Percentiles rank a stretch among this genome's conserved stretches.
Conservation (phyloP, 2,113 vertebrate species). For the Carassius auratus region DNA sequence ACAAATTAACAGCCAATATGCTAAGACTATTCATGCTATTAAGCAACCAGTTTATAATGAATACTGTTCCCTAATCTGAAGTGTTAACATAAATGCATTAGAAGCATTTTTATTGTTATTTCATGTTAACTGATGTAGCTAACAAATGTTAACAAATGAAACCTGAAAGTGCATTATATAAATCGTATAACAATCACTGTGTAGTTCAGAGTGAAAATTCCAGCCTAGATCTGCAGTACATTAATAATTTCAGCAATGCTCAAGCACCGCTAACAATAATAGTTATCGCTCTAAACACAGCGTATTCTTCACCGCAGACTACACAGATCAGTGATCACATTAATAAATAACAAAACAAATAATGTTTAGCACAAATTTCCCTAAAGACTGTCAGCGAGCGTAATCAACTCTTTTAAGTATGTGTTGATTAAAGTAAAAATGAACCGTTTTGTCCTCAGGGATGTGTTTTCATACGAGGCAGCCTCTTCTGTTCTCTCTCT, state of each 20-base stretch:
- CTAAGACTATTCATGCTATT: too few relatives aligned
- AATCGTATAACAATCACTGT: neutral
- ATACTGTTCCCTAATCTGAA: too few relatives aligned
- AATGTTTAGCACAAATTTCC: slow-evolving; percentile 83
- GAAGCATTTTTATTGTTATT: neutral
- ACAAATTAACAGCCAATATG: too few relatives aligned
- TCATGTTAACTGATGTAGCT: neutral
- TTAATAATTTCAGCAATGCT: neutral
- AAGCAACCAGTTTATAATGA: too few relatives aligned
- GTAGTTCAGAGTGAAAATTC: neutral
- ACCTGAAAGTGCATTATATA: neutral
- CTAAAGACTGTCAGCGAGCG: slow-evolving; percentile 81
- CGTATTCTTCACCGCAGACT: slow-evolving; percentile 78
- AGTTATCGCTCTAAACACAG: slow-evolving; percentile 66
- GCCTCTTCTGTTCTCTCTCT: slow-evolving; percentile 51
- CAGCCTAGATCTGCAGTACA: neutral
- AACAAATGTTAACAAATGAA: neutral
- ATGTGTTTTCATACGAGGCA: slow-evolving; percentile 83
- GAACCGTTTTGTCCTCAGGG: slow-evolving; percentile 89
- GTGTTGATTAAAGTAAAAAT: slow-evolving; percentile 95
- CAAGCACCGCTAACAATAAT: slow-evolving; percentile 52
- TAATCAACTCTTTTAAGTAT: slow-evolving; percentile 89
- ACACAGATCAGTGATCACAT: slow-evolving; percentile 84
- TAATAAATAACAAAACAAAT: slow-evolving; percentile 87
- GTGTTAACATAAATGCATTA: neutral